Evolutionary conservation across 1,140 invertebrate genomes (phyloP), one percentile per base, ranked within the genome.

Genomic region (Apis laboriosa): DNA sequence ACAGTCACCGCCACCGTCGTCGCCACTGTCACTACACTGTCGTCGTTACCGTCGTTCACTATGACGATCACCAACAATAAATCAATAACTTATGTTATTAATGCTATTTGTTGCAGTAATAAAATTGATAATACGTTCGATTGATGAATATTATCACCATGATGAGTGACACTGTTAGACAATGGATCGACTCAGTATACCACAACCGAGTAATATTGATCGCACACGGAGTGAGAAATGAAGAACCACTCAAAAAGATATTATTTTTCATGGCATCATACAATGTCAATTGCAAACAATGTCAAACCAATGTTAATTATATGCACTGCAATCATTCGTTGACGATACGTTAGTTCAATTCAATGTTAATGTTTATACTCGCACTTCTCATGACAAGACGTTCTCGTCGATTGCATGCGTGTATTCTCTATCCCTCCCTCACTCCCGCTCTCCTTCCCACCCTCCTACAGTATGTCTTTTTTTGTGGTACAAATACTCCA

Each of bases 161-260:
- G 24, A 73, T 43, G 58, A 61, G 64, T 68, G 67, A 63, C 81
- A 85, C 88, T 82, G 87, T 90, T 87, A 88, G 82, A 88, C 88
- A 86, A 88, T 80, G 85, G 82, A 86, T 92, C 89, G 89, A 90
- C 86, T 90, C 88, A 84, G 84, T 88, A 91, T 89, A 90, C 87
- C 83, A 89, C 88, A 88, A 90, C 91, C 88, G 89, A 92, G 91
- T 91, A 92, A 92, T 93, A 94, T 93, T 90, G 92, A 94, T 93
- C 92, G 85, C 78, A 86, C 63, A 64, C 74, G n/a, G 4, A 77
- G 24, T 74, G 73, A 77, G 15, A 75, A 63, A 78, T 53, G 64
- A 84, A 70, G 49, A 79, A 60, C 51, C 73, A 68, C 73, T 80
- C 24, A 51, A 55, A 66, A 74, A 61, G 68, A 64, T 70, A 87